Evolutionary conservation across 2,888 invertebrate species (phyloP).

Genomic region (Erebia aethiops): DNA sequence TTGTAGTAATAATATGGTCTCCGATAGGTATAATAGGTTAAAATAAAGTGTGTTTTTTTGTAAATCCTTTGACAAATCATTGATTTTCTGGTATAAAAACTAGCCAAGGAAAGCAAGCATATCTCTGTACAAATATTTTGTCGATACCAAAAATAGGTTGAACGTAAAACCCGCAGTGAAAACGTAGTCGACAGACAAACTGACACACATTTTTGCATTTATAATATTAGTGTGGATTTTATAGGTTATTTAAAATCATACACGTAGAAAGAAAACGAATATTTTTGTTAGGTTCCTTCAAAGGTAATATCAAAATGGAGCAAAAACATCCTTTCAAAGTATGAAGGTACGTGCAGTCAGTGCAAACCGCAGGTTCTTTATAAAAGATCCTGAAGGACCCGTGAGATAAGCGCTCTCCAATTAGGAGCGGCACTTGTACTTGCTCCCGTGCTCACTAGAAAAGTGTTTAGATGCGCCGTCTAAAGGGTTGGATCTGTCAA

Average conservation of each 20-base stretch:
- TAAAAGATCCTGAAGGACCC: constrained; percentile 57
- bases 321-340: constrained; percentile 12
- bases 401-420: constrained; percentile 70
- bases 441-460: constrained; percentile 28
- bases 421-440: constrained; percentile 58
- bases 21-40: too few species aligned
- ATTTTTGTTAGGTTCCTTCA: constrained; percentile 3
- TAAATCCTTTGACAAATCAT: too few species aligned
- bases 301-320: constrained; percentile 14
- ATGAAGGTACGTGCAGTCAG: constrained; percentile 25
- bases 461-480: constrained; percentile 51
- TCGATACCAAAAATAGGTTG: too few species aligned
- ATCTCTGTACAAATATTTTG: too few species aligned
- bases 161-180: too few species aligned
- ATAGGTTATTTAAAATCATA: too few species aligned
- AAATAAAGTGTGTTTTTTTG: too few species aligned
- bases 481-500: constrained; percentile 39
- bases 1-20: too few species aligned
- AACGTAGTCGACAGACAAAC: too few species aligned
- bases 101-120: too few species aligned
- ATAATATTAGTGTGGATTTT: not conserved
- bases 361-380: constrained; percentile 50
- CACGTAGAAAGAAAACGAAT: not conserved
- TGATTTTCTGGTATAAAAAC: too few species aligned
- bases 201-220: too few species aligned